Evolutionary conservation across 2,888 invertebrate species (phyloP).

Genomic region (Callinectes sapidus): DNA sequence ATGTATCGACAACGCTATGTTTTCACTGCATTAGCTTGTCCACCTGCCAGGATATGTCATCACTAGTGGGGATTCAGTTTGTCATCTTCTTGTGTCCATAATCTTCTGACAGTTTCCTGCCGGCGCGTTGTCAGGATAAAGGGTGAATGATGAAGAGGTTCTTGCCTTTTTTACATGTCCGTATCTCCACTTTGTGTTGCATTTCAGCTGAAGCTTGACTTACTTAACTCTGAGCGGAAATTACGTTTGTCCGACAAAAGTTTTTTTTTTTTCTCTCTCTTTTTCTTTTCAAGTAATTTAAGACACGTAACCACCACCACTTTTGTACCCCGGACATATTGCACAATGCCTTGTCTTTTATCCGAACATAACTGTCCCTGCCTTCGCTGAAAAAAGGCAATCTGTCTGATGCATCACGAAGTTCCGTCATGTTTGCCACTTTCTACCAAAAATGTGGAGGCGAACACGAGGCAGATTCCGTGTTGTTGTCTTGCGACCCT

Average conservation of each 20-base stretch:
- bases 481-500: neutral
- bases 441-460: neutral
- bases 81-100: too few relatives aligned
- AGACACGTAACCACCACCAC: neutral
- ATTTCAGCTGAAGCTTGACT: neutral
- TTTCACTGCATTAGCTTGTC: too few relatives aligned
- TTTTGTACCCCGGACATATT: neutral
- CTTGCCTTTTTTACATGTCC: neutral
- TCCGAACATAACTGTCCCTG: neutral
- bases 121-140: too few relatives aligned
- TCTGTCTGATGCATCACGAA: neutral
- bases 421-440: neutral
- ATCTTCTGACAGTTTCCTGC: too few relatives aligned
- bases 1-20: too few relatives aligned
- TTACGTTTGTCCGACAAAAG: neutral
- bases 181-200: neutral
- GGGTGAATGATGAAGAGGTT: neutral
- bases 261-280: neutral
- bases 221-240: neutral
- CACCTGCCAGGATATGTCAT: too few relatives aligned
- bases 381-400: neutral
- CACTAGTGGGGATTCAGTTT: too few relatives aligned
- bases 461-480: neutral
- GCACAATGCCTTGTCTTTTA: neutral
- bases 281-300: neutral